Percentiles rank a stretch among this genome's conserved stretches.
Evolutionary conservation across 1,140 invertebrate genomes (phyloP).

Genomic region (Hylaeus anthracinus): DNA sequence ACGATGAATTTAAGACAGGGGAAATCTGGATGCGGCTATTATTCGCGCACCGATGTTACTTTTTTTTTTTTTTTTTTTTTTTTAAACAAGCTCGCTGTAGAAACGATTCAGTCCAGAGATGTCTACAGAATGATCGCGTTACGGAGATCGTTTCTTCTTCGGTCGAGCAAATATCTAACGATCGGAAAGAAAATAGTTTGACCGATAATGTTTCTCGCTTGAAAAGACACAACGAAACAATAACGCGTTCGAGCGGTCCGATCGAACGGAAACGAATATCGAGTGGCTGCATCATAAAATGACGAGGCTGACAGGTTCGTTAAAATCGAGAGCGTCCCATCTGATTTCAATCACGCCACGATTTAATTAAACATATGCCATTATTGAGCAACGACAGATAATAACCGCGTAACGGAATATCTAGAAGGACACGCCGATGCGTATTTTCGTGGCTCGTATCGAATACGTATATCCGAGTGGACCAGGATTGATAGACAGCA

Average conservation of each 20-base stretch:
- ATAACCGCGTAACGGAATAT: conserved; percentile 39
- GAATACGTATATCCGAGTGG: conserved; percentile 14
- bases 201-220: background rate
- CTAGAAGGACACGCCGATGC: conserved; percentile 41
- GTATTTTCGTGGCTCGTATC: conserved; percentile 42
- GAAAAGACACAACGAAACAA: conserved; percentile 17
- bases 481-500: conserved; percentile 6
- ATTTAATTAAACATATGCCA: conserved; percentile 58
- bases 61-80: too few relatives aligned
- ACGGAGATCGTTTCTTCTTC: background rate
- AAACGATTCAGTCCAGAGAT: too few relatives aligned
- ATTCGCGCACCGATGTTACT: too few relatives aligned
- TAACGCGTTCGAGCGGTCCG: conserved; percentile 30
- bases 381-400: conserved; percentile 44
- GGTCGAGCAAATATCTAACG: background rate
- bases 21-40: too few relatives aligned
- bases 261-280: conserved; percentile 23
- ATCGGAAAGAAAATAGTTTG: background rate
- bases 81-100: too few relatives aligned
- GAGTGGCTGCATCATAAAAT: conserved; percentile 15
- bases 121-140: too few relatives aligned
- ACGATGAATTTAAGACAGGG: too few relatives aligned
- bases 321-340: conserved; percentile 43
- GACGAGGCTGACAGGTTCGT: conserved; percentile 47
- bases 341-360: conserved; percentile 25